phyloP scores from a whole-genome alignment of 2,797 vertebrate genomes.

The Parauchenoglanis ngamensis region DNA sequence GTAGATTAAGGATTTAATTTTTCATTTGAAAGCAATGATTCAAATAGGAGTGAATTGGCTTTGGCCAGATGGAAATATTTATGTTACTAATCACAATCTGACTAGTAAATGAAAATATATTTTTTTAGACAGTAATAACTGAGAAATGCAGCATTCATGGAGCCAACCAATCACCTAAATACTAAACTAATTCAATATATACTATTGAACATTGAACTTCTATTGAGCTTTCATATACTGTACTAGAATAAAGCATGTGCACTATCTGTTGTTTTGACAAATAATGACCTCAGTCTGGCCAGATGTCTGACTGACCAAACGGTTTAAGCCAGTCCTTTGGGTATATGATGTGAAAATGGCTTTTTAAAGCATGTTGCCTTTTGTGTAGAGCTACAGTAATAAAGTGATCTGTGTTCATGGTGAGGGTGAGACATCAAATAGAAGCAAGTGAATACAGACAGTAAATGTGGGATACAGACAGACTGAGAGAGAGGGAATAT shows the following conservation, averaged over 20 bases:
- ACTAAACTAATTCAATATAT: background rate
- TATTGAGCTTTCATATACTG: background rate
- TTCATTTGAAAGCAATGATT: no score
- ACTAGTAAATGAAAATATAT: background rate
- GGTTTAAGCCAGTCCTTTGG: slow-evolving; percentile 26
- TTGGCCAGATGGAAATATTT: background rate
- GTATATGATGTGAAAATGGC: slow-evolving; percentile 44
- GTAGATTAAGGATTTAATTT: background rate
- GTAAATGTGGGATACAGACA: slow-evolving; percentile 1
- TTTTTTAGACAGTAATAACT: background rate
- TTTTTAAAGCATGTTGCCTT: slow-evolving; percentile 23
- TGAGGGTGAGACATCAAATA: background rate
- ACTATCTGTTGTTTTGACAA: slow-evolving; percentile 2
- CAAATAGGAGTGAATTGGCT: background rate
- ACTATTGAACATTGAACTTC: background rate
- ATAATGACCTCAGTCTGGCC: slow-evolving; percentile 20
- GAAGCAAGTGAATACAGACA: background rate
- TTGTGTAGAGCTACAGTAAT: slow-evolving; percentile 8
- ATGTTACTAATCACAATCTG: background rate
- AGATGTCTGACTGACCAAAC: slow-evolving; percentile 15
- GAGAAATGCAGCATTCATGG: background rate
- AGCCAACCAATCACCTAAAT: background rate
- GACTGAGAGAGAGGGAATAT: slow-evolving; percentile 1
- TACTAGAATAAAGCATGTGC: background rate
- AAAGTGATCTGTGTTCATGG: slow-evolving; percentile 41